phyloP scores from a whole-genome alignment of 1,140 invertebrate species.

The Bombus impatiens region DNA sequence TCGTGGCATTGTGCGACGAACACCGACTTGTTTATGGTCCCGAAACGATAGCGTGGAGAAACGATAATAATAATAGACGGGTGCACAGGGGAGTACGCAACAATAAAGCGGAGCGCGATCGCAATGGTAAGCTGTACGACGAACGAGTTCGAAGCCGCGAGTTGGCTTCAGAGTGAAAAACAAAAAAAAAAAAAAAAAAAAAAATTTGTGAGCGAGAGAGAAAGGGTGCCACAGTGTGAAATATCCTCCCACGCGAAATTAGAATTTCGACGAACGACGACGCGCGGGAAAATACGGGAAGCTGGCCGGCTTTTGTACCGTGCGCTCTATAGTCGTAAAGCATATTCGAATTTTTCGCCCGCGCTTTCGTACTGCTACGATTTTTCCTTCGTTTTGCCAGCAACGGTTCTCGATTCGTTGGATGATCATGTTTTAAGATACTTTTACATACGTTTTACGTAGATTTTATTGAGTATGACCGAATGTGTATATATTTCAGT shows the following conservation, averaged over 20 bases:
- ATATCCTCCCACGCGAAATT: slow-evolving; percentile 43
- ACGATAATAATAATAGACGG: slow-evolving; percentile 53
- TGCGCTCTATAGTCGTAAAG: slow-evolving; percentile 31
- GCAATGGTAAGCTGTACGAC: slow-evolving; percentile 3
- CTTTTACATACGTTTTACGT: not conserved
- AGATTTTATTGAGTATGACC: not conserved
- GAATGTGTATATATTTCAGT: too few species aligned
- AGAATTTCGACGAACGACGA: slow-evolving; percentile 45
- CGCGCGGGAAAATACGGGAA: slow-evolving; percentile 29
- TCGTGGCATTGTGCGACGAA: slow-evolving; percentile 39
- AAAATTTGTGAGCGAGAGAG: not conserved
- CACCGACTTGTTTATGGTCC: slow-evolving; percentile 44
- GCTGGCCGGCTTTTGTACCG: slow-evolving; percentile 22
- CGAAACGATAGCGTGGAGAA: slow-evolving; percentile 39
- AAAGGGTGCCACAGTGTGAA: slow-evolving; percentile 5
- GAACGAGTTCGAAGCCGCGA: slow-evolving; percentile 29
- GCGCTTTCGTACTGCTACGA: not conserved
- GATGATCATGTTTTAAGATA: not conserved
- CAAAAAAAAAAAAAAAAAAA: not conserved
- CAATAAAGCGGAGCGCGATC: slow-evolving; percentile 11
- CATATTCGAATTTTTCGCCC: slow-evolving; percentile 43
- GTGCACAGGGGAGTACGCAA: not conserved
- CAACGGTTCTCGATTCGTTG: not conserved
- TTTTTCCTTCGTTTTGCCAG: not conserved
- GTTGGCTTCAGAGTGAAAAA: not conserved